These are phyloP conservation scores for Garra rufa DNA, from an alignment of 2,113 vertebrate genomes.

Conservation along the genomic window DNA sequence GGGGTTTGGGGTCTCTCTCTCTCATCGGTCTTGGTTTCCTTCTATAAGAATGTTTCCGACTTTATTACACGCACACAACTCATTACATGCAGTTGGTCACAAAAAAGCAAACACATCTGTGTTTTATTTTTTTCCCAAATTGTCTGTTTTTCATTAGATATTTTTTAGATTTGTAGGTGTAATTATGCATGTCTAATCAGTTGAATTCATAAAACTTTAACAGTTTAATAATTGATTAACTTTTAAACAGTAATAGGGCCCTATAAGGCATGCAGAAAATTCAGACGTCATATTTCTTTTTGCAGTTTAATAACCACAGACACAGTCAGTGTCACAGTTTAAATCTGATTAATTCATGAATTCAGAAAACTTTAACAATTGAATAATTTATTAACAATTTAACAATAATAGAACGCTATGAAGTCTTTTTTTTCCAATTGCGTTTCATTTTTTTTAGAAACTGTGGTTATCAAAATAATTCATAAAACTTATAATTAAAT, in stretches of 20 bases:
- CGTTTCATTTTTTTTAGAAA: too few species aligned
- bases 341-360: too few species aligned
- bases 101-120: background rate
- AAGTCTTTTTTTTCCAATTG: too few species aligned
- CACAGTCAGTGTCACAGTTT: too few species aligned
- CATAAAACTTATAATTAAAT: too few species aligned
- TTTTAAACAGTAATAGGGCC: background rate
- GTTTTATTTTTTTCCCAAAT: background rate
- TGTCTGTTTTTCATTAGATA: background rate
- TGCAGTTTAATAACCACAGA: too few species aligned
- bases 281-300: background rate
- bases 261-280: too few species aligned
- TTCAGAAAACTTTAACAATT: too few species aligned
- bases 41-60: background rate
- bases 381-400: too few species aligned
- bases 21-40: constrained; percentile 4
- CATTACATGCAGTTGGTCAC: background rate
- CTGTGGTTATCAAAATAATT: too few species aligned
- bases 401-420: too few species aligned
- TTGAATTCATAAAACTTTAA: background rate
- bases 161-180: background rate
- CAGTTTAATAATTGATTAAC: background rate
- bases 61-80: background rate
- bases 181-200: background rate
- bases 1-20: constrained; percentile 33